A percentile compares a stretch with the other conserved stretches of the same genome.
These are phyloP conservation scores for Sylvicapra grimmia DNA, from an alignment of 2,113 vertebrate species.

Conservation along the genomic window DNA sequence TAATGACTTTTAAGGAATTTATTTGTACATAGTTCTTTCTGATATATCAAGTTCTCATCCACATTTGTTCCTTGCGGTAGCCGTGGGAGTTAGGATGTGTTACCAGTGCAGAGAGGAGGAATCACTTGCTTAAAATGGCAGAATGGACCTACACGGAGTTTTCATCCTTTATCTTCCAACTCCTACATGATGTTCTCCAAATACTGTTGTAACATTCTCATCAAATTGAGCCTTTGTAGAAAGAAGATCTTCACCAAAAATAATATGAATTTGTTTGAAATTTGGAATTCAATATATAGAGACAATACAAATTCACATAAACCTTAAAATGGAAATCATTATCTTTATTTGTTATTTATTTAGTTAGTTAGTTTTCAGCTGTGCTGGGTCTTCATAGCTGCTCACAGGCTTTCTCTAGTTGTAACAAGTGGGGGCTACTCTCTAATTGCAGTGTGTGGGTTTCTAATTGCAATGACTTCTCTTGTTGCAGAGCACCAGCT, in stretches of 20 bases:
- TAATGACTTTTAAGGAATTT: not conserved
- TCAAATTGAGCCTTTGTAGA: not conserved
- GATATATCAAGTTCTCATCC: not conserved
- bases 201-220: not conserved
- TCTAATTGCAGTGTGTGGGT: not conserved
- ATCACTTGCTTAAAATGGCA: not conserved
- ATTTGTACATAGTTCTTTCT: not conserved
- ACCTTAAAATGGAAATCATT: not conserved
- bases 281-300: not conserved
- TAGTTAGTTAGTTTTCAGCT: not conserved
- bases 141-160: not conserved
- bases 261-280: not conserved
- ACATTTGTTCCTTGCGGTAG: not conserved
- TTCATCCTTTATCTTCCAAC: not conserved
- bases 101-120: not conserved
- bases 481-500: not conserved
- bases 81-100: not conserved
- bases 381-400: not conserved
- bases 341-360: not conserved
- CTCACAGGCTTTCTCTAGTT: not conserved
- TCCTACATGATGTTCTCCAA: not conserved
- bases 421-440: not conserved
- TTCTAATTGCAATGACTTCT: not conserved
- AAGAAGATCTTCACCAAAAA: not conserved
- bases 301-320: not conserved